Percentiles rank a stretch among this genome's conserved stretches.
Conservation (phyloP, 2,113 vertebrate species). For the Emydocephalus ijimae region DNA sequence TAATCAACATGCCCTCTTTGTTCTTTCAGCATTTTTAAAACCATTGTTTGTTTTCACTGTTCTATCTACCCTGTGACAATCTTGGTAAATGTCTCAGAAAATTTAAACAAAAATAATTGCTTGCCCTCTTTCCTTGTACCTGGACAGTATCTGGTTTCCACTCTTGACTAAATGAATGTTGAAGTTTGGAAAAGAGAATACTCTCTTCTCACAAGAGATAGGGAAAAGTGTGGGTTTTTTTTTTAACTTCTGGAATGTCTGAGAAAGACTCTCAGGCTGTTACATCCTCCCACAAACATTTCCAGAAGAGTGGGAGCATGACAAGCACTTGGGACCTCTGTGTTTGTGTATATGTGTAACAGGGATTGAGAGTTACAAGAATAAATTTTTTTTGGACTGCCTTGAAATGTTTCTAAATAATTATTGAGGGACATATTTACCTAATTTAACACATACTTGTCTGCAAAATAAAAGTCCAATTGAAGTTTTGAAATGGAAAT, state of each 20-base stretch:
- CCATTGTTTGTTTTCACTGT: background rate
- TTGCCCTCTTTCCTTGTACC: background rate
- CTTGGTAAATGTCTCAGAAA: background rate
- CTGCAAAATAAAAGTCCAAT: background rate
- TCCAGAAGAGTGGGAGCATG: background rate
- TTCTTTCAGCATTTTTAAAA: background rate
- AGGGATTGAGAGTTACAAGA: background rate
- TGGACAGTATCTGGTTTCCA: background rate
- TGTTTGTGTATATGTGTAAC: background rate
- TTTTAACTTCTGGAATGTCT: background rate
- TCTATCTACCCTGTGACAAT: background rate
- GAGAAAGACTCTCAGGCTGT: background rate
- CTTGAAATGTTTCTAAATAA: background rate
- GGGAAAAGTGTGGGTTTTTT: background rate
- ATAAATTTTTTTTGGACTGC: background rate
- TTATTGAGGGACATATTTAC: background rate
- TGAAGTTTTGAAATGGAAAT: background rate
- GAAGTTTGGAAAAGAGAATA: background rate
- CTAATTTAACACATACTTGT: background rate
- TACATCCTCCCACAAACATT: background rate
- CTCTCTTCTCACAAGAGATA: background rate
- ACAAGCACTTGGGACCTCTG: background rate
- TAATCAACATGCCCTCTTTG: background rate
- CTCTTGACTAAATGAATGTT: background rate
- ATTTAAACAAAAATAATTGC: background rate